Base-by-base conservation (phyloP, 2,888 invertebrate species). In the Drosophila austrosaltans region DNA sequence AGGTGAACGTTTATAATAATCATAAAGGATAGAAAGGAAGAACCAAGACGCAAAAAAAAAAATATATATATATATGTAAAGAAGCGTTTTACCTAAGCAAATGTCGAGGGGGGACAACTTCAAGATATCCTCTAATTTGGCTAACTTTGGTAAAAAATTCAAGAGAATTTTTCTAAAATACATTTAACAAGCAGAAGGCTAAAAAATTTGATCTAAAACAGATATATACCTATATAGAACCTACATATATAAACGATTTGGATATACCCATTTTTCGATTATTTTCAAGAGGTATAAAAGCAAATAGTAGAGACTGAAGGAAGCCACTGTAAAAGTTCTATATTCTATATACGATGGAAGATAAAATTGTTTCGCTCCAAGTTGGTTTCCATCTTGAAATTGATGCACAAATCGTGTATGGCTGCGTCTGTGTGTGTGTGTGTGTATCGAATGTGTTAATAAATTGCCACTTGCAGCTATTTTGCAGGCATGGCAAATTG, bases 381-480 rank as follows among this genome's bases (percentile, higher is more conserved):
- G 75, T 81, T 78, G 78, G 84, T 81, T 81, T 71, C 48, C 48
- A 61, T 61, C 58, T 54, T 66, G 72, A 75, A 82, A 85, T 77
- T 82, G 82, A 82, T 85, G 82, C 77, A 86, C 77, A 78, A 81
- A 82, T 87, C 83, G 78, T 77, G 78, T 76, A 67, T 69, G 57
- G 68, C 12, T 44, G 42, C 42, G 3, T 53, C n/a, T 54, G 66
- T 53, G 66, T 59, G 44, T 25, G 63, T 40, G 39, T 63, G 53
- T 53, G 53, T 39, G 58, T 66, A 67, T 44, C 53, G 72, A 72
- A 72, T 63, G 66, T 76, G 82, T 81, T 85, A 85, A 82, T 87
- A 87, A 87, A 81, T 85, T 85, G 79, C 82, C 81, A 79, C 81
- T 82, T 76, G 77, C 76, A 82, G 77, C 75, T 78, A 84, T 80